phyloP scores from a whole-genome alignment of 2,888 invertebrate species.

The Hyles lineata region DNA sequence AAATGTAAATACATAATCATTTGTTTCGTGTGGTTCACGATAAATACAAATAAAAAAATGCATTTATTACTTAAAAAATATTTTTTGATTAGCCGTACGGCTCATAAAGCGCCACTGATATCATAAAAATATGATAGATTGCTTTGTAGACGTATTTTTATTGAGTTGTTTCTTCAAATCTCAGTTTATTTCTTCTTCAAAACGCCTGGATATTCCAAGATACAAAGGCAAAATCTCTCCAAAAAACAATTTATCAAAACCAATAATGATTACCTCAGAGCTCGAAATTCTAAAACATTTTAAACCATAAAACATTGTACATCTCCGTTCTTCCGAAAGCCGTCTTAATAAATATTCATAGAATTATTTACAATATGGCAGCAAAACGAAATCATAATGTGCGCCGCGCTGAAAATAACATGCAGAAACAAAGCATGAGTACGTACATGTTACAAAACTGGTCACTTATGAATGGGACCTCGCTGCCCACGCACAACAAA shows the following conservation, averaged over 20 bases:
- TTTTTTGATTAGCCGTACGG: too few relatives aligned
- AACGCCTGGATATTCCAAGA: too few relatives aligned
- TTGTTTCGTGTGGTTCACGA: not conserved
- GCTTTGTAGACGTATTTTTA: too few relatives aligned
- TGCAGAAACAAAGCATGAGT: slow-evolving; percentile 28
- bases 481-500: slow-evolving; percentile 53
- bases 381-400: slow-evolving; percentile 14
- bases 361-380: slow-evolving; percentile 4
- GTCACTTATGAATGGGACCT: slow-evolving; percentile 60
- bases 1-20: not conserved
- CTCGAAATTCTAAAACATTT: not conserved
- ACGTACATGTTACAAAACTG: slow-evolving; percentile 54
- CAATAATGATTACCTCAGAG: too few relatives aligned
- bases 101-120: too few relatives aligned
- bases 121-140: too few relatives aligned
- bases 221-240: too few relatives aligned
- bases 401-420: slow-evolving; percentile 24
- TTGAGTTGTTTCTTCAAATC: too few relatives aligned
- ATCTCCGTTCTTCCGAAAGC: not conserved
- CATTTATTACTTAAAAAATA: too few relatives aligned
- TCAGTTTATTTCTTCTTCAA: too few relatives aligned
- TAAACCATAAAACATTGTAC: not conserved
- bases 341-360: slow-evolving; percentile 17
- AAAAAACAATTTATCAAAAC: too few relatives aligned
- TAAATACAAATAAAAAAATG: not conserved